A percentile compares a stretch with the other conserved stretches of the same genome.
These are phyloP conservation scores for Opisthograptis luteolata DNA, from an alignment of 2,888 invertebrate genomes.

Conservation along the genomic window DNA sequence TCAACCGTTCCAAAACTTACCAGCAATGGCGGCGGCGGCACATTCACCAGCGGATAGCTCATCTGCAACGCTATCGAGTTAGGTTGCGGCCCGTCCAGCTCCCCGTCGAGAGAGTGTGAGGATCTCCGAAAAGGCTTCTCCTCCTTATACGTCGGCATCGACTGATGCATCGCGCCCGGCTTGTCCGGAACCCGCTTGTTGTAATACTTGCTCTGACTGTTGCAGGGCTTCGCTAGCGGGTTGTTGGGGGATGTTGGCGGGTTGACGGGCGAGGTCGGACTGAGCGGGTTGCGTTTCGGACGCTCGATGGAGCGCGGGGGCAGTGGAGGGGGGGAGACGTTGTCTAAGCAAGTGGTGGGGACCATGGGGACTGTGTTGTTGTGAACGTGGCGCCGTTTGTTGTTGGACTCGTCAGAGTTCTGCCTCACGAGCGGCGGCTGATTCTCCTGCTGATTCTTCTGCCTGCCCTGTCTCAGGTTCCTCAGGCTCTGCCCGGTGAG, in stretches of 20 bases:
- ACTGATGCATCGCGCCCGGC: constrained; percentile 59
- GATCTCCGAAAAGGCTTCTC: constrained; percentile 60
- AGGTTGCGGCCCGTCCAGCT: constrained; percentile 72
- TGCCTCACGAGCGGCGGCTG: constrained; percentile 61
- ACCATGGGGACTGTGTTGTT: constrained; percentile 71
- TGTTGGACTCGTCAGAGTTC: constrained; percentile 61
- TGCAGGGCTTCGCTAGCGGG: constrained; percentile 53
- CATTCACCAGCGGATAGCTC: constrained; percentile 86
- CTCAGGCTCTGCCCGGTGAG: constrained; percentile 75
- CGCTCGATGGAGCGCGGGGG: constrained; percentile 66
- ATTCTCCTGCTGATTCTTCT: constrained; percentile 53
- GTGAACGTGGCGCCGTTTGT: constrained; percentile 53
- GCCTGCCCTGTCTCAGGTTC: constrained; percentile 63
- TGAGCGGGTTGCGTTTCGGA: constrained; percentile 55
- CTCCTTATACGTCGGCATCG: constrained; percentile 60
- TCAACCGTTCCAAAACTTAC: constrained; percentile 45
- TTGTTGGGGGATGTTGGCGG: constrained; percentile 39
- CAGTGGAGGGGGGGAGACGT: constrained; percentile 67
- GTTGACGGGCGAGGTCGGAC: constrained; percentile 36
- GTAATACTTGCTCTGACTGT: constrained; percentile 50
- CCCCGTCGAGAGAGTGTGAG: constrained; percentile 72
- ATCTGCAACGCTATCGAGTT: constrained; percentile 87
- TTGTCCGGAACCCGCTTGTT: constrained; percentile 51
- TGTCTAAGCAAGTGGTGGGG: constrained; percentile 74
- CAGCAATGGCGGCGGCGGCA: constrained; percentile 77